Evolutionary conservation across 1,140 invertebrate species (phyloP), one percentile per base, ranked within the genome.

Genomic region (Alviniconcha marisindica): DNA sequence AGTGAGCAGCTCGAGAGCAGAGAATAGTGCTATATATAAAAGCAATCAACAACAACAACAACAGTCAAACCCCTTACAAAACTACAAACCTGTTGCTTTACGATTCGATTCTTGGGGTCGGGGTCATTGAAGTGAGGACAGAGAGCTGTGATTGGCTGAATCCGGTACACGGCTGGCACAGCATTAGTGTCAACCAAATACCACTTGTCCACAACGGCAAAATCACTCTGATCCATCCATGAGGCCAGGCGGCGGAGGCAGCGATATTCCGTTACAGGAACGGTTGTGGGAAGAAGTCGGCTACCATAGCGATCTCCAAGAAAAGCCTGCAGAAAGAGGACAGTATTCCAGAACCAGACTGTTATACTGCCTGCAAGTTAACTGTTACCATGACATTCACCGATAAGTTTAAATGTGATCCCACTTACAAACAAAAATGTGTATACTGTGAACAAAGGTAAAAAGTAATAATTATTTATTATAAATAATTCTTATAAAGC

Each of bases 121-220:
- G 81, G 40, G 60, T 87, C 83, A 40, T 83, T 82, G 66, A 86
- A 89, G 38, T 88, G 66, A 24, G 84, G 87, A 5, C 84, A 80
- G 36, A 86, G 76, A 38, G 84, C 81, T 31, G 86, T 88, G 54
- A 87, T 89, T 84, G 89, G 85, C 71, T 98, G 97, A 4, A 99
- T 93, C 33, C 98, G 96, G 21, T 97, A 98, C 0, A 97, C 96
- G 0, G 97, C 96, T 7, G 94, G 94, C 15, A 99, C 97, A 0
- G 97, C 97, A 92, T 99, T 99, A 69, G 96, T 96, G 90, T 99
- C 98, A 91, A 98, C 97, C 89, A 97, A 96, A 91, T 98, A 99
- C 98, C 98, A 99, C n/a, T 96, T 96, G 89, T 98, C 97, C 71
- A 99, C 94, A 4, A 97, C 93, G 18, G 94, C 95, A 0, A 96